Evolutionary conservation across 2,888 invertebrate species (phyloP).

Genomic region (Rhopalosiphum nymphaeae): DNA sequence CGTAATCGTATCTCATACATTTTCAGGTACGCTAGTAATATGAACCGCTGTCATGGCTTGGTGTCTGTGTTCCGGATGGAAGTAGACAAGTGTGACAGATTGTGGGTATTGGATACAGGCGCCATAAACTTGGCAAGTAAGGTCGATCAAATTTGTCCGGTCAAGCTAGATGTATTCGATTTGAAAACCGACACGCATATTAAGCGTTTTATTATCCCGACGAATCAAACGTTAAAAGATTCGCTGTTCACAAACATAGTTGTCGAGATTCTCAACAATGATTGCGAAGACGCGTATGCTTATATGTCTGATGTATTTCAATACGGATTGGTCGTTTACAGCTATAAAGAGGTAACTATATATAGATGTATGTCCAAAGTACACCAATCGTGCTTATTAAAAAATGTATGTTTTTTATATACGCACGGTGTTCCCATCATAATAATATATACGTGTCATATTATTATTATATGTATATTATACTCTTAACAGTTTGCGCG

Average conservation of each 20-base stretch:
- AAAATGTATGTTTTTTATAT: neutral
- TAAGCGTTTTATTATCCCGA: conserved; percentile 78
- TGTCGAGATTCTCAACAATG: conserved; percentile 77
- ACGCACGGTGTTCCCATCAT: neutral
- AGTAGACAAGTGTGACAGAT: conserved; percentile 80
- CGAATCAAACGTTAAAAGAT: conserved; percentile 73
- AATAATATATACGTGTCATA: neutral
- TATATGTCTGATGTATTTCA: conserved; percentile 77
- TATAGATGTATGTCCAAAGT: neutral
- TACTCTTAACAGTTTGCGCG: neutral
- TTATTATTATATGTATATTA: no score
- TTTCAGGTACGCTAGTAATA: conserved; percentile 52
- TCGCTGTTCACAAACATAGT: conserved; percentile 84
- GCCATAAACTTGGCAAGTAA: conserved; percentile 75
- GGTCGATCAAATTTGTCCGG: conserved; percentile 73
- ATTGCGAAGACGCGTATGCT: conserved; percentile 79
- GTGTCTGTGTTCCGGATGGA: conserved; percentile 70
- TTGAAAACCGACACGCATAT: conserved; percentile 79
- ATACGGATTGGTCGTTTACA: conserved; percentile 80
- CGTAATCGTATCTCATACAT: neutral
- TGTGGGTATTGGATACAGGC: conserved; percentile 86
- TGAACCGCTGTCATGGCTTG: conserved; percentile 75
- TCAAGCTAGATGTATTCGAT: conserved; percentile 80
- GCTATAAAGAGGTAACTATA: conserved; percentile 73
- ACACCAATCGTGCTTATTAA: neutral